Conservation (phyloP, 2,888 invertebrate species). For the Trissonchulus latispiculum region DNA sequence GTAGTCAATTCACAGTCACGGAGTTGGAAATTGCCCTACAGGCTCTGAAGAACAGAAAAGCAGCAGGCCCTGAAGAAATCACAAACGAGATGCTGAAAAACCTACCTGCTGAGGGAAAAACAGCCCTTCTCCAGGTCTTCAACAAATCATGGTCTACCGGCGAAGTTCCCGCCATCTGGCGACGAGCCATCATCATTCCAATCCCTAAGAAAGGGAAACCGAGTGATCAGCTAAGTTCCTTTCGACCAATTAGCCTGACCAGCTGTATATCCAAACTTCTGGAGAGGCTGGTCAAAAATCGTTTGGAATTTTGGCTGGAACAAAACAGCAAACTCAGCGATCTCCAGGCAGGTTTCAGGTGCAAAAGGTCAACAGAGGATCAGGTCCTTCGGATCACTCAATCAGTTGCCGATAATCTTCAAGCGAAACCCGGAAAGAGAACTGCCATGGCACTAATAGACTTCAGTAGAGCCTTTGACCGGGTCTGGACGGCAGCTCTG, state of each 20-base stretch:
- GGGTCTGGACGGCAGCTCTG: not conserved
- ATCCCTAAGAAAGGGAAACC: no score
- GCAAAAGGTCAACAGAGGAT: no score
- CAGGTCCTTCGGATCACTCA: no score
- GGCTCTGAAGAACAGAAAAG: not conserved
- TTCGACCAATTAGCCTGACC: constrained; percentile 7
- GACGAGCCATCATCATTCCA: not conserved
- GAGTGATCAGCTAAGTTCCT: not conserved
- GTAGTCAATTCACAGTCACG: not conserved
- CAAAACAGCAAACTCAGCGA: not conserved
- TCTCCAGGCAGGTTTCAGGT: constrained; percentile 2
- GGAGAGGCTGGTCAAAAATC: constrained; percentile 7
- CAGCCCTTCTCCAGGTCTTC: not conserved
- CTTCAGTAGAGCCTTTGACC: constrained; percentile 7
- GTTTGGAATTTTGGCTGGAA: constrained; percentile 1
- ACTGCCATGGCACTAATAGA: constrained; percentile 1
- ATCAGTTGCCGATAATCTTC: not conserved
- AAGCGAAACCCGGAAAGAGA: not conserved
- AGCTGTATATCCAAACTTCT: not conserved
- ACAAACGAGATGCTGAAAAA: no score
- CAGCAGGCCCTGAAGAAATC: no score
- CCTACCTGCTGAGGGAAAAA: not conserved
- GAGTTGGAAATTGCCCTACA: not conserved
- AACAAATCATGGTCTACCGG: not conserved
- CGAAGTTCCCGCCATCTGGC: not conserved